Evolutionary conservation across 1,140 invertebrate genomes (phyloP).

Genomic region (Zeugodacus cucurbitae): DNA sequence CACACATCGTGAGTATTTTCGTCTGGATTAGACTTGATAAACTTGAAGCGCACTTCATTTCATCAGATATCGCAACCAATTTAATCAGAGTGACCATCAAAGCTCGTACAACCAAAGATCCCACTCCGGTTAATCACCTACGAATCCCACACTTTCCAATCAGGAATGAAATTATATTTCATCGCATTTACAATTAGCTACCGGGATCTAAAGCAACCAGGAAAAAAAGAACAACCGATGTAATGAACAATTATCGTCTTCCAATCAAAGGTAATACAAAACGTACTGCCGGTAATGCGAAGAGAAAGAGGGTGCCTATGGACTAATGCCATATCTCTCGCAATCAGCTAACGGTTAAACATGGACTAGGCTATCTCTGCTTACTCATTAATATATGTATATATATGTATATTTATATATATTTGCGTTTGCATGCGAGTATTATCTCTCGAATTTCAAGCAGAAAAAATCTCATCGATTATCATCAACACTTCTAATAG

Average conservation of each 20-base stretch:
- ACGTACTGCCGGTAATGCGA: not conserved
- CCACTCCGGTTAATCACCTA: not conserved
- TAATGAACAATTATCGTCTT: not conserved
- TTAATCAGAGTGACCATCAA: too few species aligned
- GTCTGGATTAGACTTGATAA: too few species aligned
- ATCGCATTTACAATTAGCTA: not conserved
- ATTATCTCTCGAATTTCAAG: not conserved
- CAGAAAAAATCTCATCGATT: constrained; percentile 14
- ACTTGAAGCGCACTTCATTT: too few species aligned
- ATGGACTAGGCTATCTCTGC: not conserved
- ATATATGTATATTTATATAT: not conserved
- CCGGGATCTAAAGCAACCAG: not conserved
- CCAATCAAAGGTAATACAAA: not conserved
- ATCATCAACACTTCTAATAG: constrained; percentile 23
- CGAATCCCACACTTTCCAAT: not conserved
- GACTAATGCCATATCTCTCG: not conserved
- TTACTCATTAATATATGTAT: not conserved
- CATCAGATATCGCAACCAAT: too few species aligned
- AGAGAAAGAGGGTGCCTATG: not conserved
- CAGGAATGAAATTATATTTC: not conserved
- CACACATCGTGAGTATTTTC: too few species aligned
- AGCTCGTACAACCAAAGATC: too few species aligned
- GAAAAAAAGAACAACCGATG: not conserved
- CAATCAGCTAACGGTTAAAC: not conserved
- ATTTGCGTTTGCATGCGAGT: not conserved